Base-by-base conservation (phyloP, 2,888 invertebrate genomes). In the Andrena marginata region DNA sequence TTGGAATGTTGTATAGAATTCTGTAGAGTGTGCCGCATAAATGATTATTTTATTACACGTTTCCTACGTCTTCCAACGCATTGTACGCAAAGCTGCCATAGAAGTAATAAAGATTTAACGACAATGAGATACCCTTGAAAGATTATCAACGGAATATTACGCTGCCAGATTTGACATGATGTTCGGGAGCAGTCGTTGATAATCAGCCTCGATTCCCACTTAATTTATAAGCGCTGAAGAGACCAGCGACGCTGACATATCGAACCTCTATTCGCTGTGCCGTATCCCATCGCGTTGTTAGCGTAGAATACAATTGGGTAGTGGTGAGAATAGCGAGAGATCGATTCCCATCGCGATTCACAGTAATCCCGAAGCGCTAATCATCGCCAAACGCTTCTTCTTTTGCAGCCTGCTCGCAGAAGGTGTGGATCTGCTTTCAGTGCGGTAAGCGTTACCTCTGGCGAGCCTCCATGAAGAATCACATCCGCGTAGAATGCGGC, bases 401-500 rank as follows among this genome's bases (percentile, higher is more conserved):
- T 89, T 90, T 92, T 91, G 49, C 91, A 92, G 91, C 35, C 13
- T 62, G 49, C 63, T 33, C 31, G 29, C 82, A 79, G 76, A 90
- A 87, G 80, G 69, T 65, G 29, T 92, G 92, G 92, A 63, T 82
- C 49, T 93, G 93, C 68, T 77, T 64, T 20, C 88, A 90, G 68
- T 93, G 94, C 59, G 92, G 92, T 60, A 91, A 92, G 70, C 88
- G 89, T 26, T 94, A 94, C 87, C 89, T 87, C 2, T 90, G 92
- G 86, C 91, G 91, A 20, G 91, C 91, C 64, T 93, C 93, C 33
- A 83, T 93, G 78, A 89, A 90, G 83, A 92, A 92, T 81, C 93
- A 94, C 77, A 89, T 92, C 16, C 89, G 92, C 0, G 87, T 92
- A 59, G 93, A 93, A 75, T 94, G 94, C 82, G 94, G 94, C 73